Evolutionary conservation across 2,797 vertebrate species (phyloP).

Genomic region (Chaetophractus vellerosus): DNA sequence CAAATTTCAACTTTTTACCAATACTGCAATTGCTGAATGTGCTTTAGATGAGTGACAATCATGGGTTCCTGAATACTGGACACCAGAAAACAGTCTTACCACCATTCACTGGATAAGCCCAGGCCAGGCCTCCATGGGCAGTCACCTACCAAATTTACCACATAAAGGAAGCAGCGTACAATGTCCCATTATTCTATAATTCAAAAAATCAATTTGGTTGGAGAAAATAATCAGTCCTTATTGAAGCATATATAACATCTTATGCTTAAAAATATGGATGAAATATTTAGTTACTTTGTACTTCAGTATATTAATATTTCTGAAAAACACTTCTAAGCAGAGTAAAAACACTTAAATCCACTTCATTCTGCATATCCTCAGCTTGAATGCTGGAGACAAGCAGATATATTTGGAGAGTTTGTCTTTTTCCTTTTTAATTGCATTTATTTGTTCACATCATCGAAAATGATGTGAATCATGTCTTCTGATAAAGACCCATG

Average conservation of each 20-base stretch:
- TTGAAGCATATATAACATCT: neutral
- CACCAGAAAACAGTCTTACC: neutral
- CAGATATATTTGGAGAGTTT: slow-evolving; percentile 51
- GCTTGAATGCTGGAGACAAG: neutral
- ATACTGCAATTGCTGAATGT: neutral
- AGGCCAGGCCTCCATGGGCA: accelerated
- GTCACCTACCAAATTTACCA: neutral
- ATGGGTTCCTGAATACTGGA: neutral
- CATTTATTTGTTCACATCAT: neutral
- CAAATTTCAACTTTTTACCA: neutral
- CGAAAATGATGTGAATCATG: slow-evolving; percentile 43
- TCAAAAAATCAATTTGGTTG: slow-evolving; percentile 46
- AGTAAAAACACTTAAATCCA: slow-evolving; percentile 61
- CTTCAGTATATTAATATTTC: slow-evolving; percentile 42
- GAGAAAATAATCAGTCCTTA: slow-evolving; percentile 41
- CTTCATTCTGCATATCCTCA: slow-evolving; percentile 25
- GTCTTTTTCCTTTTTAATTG: slow-evolving; percentile 40
- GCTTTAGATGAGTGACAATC: neutral
- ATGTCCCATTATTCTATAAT: neutral
- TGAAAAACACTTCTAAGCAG: slow-evolving; percentile 54
- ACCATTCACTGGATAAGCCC: neutral
- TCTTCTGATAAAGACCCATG: neutral
- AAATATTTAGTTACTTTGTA: slow-evolving; percentile 62
- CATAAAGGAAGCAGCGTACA: neutral
- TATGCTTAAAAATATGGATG: neutral